phyloP scores from a whole-genome alignment of 2,888 invertebrate species.

The Synanthedon vespiformis region DNA sequence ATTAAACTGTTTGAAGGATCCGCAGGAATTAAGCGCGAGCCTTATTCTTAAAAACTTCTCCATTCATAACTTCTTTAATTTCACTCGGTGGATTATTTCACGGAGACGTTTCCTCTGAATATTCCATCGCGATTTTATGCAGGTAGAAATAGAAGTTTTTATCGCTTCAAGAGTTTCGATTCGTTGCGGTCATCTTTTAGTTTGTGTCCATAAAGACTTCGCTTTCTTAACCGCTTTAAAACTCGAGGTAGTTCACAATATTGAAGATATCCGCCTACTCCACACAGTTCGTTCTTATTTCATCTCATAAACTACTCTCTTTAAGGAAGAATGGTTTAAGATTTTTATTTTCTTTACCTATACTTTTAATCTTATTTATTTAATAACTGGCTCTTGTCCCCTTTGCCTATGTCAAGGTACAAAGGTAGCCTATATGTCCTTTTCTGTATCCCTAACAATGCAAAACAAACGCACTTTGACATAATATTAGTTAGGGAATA shows the following conservation, averaged over 20 bases:
- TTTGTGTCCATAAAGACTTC: conserved; percentile 4
- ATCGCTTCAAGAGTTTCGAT: conserved; percentile 19
- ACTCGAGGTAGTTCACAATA: not conserved
- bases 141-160: conserved; percentile 35
- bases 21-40: conserved; percentile 18
- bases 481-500: too few species aligned
- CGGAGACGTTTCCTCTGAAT: conserved; percentile 8
- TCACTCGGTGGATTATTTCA: conserved; percentile 26
- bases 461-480: too few species aligned
- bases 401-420: too few species aligned
- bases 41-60: conserved; percentile 23
- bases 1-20: conserved; percentile 29
- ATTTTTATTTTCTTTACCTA: too few species aligned
- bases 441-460: too few species aligned
- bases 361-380: too few species aligned
- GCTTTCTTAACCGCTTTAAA: not conserved
- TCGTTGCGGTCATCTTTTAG: conserved; percentile 17
- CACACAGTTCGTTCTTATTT: too few species aligned
- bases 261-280: not conserved
- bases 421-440: too few species aligned
- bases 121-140: conserved; percentile 37
- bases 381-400: too few species aligned
- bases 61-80: conserved; percentile 50
- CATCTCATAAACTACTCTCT: too few species aligned
- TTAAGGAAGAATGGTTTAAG: too few species aligned